Evolutionary conservation across 2,113 vertebrate genomes (phyloP).

Genomic region (Paralichthys olivaceus): DNA sequence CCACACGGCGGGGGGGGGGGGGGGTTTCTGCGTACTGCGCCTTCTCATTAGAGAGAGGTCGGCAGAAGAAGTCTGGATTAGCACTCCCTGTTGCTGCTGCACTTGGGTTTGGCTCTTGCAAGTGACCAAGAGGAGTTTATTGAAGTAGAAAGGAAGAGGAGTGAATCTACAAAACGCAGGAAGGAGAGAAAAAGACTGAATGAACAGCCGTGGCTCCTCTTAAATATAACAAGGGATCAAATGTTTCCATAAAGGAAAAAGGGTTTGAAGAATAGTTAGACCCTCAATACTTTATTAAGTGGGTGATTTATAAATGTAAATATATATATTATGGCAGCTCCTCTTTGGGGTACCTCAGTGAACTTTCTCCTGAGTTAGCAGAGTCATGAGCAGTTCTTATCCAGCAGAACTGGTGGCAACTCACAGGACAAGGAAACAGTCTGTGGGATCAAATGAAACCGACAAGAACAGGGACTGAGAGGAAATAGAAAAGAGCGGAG

Average conservation of each 20-base stretch:
- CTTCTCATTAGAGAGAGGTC: constrained; percentile 46
- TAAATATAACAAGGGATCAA: too few relatives aligned
- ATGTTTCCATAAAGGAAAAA: too few relatives aligned
- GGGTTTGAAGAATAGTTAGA: too few relatives aligned
- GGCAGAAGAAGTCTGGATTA: constrained; percentile 31
- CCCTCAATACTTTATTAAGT: too few relatives aligned
- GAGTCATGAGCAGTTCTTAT: constrained; percentile 22
- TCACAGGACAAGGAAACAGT: constrained; percentile 19
- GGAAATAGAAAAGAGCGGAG: constrained; percentile 21
- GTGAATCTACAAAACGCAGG: constrained; percentile 1
- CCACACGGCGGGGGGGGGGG: too few relatives aligned
- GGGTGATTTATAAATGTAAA: too few relatives aligned
- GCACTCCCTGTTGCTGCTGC: constrained; percentile 24
- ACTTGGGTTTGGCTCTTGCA: not conserved
- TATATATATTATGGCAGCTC: not conserved
- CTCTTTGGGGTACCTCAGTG: too few relatives aligned
- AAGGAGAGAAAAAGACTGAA: not conserved
- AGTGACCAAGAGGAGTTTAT: constrained; percentile 50
- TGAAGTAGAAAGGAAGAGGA: constrained; percentile 22
- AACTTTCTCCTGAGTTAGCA: too few relatives aligned
- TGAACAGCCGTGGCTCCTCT: not conserved
- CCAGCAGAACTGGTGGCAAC: constrained; percentile 14
- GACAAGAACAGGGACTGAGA: constrained; percentile 21
- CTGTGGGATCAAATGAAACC: constrained; percentile 39
- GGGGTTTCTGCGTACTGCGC: constrained; percentile 10